Evolutionary conservation across 92 coral and sea anemone species (phyloP).

Genomic region (Porites divaricata): DNA sequence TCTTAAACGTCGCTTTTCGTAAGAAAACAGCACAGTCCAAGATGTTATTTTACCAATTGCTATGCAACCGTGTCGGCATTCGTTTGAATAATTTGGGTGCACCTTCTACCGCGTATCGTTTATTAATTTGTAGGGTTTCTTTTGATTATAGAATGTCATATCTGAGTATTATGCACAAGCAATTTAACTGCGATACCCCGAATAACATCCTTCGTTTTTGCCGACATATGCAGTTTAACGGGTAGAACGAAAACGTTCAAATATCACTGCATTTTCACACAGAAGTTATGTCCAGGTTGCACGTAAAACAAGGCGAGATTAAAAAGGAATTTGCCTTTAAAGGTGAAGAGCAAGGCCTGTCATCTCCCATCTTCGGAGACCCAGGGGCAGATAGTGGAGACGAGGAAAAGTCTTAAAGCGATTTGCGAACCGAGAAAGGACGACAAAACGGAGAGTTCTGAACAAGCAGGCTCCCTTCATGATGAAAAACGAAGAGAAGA

Average conservation of each 20-base stretch:
- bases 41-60: too few species aligned
- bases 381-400: too few species aligned
- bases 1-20: too few species aligned
- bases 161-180: not conserved
- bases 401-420: not conserved
- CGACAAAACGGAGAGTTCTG: not conserved
- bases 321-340: not conserved
- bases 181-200: not conserved
- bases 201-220: too few species aligned
- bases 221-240: not conserved
- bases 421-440: not conserved
- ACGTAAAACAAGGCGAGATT: not conserved
- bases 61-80: too few species aligned
- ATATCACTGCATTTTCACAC: too few species aligned
- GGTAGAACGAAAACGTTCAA: too few species aligned
- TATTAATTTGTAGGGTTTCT: not conserved
- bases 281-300: not conserved
- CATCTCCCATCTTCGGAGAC: too few species aligned
- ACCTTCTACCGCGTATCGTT: too few species aligned
- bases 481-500: not conserved
- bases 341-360: not conserved
- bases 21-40: too few species aligned
- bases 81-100: too few species aligned
- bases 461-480: not conserved
- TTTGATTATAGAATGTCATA: not conserved